These are phyloP conservation scores for Meliscaeva auricollis DNA, from an alignment of 2,888 invertebrate species.

Conservation along the genomic window DNA sequence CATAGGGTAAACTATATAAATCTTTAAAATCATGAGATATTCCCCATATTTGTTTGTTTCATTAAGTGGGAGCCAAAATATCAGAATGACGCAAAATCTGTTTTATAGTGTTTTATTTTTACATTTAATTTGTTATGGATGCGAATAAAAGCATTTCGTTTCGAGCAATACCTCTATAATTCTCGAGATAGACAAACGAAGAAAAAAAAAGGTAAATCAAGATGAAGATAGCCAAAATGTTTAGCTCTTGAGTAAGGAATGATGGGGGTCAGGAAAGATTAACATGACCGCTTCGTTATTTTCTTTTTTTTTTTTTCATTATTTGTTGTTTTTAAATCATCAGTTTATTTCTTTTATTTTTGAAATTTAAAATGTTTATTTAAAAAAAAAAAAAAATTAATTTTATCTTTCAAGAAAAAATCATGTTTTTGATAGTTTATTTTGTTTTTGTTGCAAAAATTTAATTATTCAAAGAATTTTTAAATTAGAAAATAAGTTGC, in stretches of 20 bases:
- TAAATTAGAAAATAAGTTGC: conserved; percentile 57
- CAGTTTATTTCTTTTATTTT: conserved; percentile 10
- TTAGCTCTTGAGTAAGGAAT: conserved; percentile 1
- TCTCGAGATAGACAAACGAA: conserved; percentile 5
- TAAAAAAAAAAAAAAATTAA: too few species aligned
- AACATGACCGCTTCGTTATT: conserved; percentile 31
- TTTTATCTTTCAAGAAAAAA: conserved; percentile 30
- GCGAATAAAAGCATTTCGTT: conserved; percentile 39
- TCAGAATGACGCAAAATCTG: conserved; percentile 17
- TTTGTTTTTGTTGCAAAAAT: conserved; percentile 19
- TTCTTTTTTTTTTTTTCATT: not conserved
- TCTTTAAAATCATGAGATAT: not conserved
- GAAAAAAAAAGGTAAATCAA: conserved; percentile 8
- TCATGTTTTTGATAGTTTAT: conserved; percentile 7
- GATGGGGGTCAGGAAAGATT: conserved; percentile 26
- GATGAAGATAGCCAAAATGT: not conserved
- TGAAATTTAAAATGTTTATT: too few species aligned
- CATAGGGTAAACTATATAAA: not conserved
- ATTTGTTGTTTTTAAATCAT: not conserved
- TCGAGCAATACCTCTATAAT: conserved; percentile 41
- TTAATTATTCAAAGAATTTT: conserved; percentile 64
- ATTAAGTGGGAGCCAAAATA: conserved; percentile 42
- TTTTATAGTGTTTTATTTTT: conserved; percentile 47
- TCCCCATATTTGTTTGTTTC: not conserved
- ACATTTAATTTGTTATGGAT: conserved; percentile 19